phyloP scores from a whole-genome alignment of 1,140 invertebrate genomes.

The Ips typographus region DNA sequence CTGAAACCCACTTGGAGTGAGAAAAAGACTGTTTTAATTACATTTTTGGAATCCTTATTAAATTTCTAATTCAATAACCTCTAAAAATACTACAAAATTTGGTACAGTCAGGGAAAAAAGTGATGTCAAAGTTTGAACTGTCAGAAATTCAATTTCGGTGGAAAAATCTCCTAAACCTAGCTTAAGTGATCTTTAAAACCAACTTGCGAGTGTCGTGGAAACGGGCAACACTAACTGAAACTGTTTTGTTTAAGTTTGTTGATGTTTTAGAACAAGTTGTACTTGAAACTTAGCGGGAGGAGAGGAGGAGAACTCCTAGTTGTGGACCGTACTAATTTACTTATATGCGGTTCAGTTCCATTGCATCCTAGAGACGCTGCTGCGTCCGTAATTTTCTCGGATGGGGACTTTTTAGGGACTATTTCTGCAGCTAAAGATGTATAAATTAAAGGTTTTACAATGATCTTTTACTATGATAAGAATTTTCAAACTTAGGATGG shows the following conservation, averaged over 20 bases:
- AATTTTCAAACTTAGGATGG: conserved; percentile 64
- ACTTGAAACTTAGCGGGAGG: conserved; percentile 59
- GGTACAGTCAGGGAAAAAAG: too few species aligned
- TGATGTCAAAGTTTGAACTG: too few species aligned
- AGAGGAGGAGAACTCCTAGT: conserved; percentile 63
- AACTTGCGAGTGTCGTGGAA: background rate
- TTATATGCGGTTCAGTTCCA: conserved; percentile 61
- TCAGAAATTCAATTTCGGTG: too few species aligned
- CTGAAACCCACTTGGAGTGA: too few species aligned
- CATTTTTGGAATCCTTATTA: background rate
- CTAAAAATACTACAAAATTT: too few species aligned
- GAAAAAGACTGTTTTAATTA: too few species aligned
- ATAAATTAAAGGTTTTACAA: conserved; percentile 45
- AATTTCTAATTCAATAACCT: background rate
- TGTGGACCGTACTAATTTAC: conserved; percentile 61
- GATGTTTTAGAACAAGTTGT: conserved; percentile 55
- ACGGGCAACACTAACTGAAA: too few species aligned
- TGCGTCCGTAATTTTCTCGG: conserved; percentile 78
- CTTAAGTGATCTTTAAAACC: conserved; percentile 8
- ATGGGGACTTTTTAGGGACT: conserved; percentile 80
- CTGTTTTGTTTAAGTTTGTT: background rate
- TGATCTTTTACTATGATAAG: background rate
- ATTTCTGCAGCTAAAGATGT: conserved; percentile 80
- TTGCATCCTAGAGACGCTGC: conserved; percentile 64
- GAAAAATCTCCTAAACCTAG: background rate